Evolutionary conservation across 2,888 invertebrate genomes (phyloP), one percentile per base, ranked within the genome.

Genomic region (Drosophila birchii): DNA sequence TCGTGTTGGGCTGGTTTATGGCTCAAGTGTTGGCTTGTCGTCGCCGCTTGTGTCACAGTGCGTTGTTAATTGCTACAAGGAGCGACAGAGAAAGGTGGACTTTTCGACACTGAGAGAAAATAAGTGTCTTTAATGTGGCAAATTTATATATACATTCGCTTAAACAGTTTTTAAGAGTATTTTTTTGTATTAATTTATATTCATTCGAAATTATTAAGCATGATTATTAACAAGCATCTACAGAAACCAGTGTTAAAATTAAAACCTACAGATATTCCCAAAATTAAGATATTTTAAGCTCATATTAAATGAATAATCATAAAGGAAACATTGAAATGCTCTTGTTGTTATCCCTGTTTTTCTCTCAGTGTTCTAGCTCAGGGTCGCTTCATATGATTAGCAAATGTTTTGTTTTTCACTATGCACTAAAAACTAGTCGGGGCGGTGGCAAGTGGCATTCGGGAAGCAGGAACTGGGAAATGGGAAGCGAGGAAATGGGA

Each of bases 401-500:
- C 81, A 89, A 87, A 89, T 89, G 85, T 78, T 86, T 89, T 81
- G 80, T 87, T 89, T 89, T 84, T 89, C 82, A 79, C 88, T 76
- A 80, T 74, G 72, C 88, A 86, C 86, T 86, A 80, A 86, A 88
- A 88, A 76, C 63, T 56, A 80, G 39, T 18, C 1, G 39, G n/a
- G 39, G n/a, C 9, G 32, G 39, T 8, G 32, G 32, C 32, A 32
- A 32, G 32, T 8, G 43, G 43, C 43, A 43, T 20, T 75, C 77
- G 80, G 76, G 59, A 16, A 44, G 20, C 9, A 14, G 57, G 55
- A 68, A 68, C 76, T 38, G 45, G 62, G 51, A 54, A 59, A 51
- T 45, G 45, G 45, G 9, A 9, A n/a, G 29, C 26, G 6, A 34
- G 53, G 55, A 56, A 66, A 60, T 57, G 55, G 62, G 63, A 72